Evolutionary conservation across 30 jellyfish, hydroid and myxozoan species (phyloP), one percentile per base, ranked within the genome.

Genomic region (Pelagia noctiluca): DNA sequence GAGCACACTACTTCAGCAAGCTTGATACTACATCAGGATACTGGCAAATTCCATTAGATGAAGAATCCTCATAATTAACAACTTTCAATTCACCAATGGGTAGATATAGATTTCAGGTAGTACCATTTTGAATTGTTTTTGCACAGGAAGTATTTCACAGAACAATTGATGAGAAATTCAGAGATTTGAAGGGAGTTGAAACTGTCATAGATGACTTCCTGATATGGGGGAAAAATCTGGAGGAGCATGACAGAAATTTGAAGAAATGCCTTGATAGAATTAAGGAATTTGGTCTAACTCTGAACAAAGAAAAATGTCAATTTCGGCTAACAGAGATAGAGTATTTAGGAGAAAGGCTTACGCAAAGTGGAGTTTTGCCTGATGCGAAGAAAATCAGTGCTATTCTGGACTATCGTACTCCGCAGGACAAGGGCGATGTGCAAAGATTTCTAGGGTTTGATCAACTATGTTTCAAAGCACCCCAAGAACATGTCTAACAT

Each of bases 71-170:
- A 36, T 26, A 32, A 19, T 21, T 83, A 26, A 46, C 84, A 23
- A 71, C 86, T 22, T 13, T 83, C 29, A 83, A 83, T 29, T 29
- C 91, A 16, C 94, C 94, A 64, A 18, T 47, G 26, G 94, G 90
- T 23, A 71, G 94, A 53, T 83, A 47, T 35, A 23, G 86, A n/a
- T 83, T 83, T 34, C 35, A 26, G 42, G 28, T 86, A 16, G 34
- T 83, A 19, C 90, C 94, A 3, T 74, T 69, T 57, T 83, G 90
- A 52, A 71, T 50, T 28, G 25, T 12, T n/a, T 78, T 42, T 13
- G 76, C 74, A n/a, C 87, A 48, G 37, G 71, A 71, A 71, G 84
- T 71, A 35, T 35, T 71, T 38, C 84, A 71, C 19, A 38, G 71
- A 38, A 48, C 42, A 30, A 71, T 71, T 24, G 71, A 24, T 36